A percentile compares a stretch with the other conserved stretches of the same genome.
Evolutionary conservation across 2,888 invertebrate genomes (phyloP).

Genomic region (Cenopis cana): DNA sequence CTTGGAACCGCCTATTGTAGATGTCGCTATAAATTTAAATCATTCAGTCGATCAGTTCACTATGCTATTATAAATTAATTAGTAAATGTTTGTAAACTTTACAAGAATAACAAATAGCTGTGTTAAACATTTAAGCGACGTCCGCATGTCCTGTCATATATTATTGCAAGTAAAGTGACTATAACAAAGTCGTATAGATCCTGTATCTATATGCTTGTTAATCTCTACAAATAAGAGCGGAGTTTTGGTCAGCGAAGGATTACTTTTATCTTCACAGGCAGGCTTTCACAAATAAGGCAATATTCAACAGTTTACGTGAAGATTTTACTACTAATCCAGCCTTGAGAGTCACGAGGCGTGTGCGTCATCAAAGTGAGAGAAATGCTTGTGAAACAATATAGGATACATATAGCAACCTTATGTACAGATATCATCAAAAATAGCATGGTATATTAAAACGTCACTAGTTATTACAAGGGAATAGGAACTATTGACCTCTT

Average conservation of each 20-base stretch:
- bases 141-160: background rate
- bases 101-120: no score
- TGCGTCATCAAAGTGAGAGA: background rate
- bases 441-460: no score
- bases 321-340: conserved; percentile 3
- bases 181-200: background rate
- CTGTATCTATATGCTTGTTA: background rate
- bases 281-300: conserved; percentile 9
- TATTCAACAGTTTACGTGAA: conserved; percentile 6
- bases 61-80: no score
- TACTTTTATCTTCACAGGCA: conserved; percentile 7
- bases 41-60: no score
- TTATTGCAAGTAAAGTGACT: background rate
- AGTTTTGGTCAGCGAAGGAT: conserved; percentile 7
- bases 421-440: no score
- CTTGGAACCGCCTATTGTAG: no score
- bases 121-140: background rate
- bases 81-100: no score
- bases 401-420: no score
- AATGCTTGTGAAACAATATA: background rate
- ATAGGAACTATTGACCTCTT: no score
- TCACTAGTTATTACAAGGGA: no score
- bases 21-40: no score
- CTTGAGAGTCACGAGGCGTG: conserved; percentile 1
- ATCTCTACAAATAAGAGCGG: background rate